These are phyloP conservation scores for Sapayoa aenigma DNA, from an alignment of 2,113 vertebrate genomes.

Conservation along the genomic window DNA sequence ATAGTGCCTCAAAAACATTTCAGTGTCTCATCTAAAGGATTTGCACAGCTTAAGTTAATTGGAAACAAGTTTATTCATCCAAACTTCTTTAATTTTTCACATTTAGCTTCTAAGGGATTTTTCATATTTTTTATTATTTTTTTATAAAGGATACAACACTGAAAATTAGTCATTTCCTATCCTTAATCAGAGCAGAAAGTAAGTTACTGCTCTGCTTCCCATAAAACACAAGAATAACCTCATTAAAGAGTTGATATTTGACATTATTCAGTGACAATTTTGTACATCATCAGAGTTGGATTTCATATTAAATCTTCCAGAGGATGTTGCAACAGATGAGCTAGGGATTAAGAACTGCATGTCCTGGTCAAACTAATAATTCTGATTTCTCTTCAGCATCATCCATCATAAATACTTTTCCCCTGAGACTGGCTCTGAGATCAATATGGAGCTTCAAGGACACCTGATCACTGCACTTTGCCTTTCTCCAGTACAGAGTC, in stretches of 20 bases:
- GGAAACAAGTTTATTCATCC: slow-evolving; percentile 53
- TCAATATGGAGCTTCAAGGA: neutral
- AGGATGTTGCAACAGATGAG: neutral
- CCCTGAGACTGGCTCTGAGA: neutral
- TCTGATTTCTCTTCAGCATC: neutral
- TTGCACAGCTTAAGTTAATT: slow-evolving; percentile 47
- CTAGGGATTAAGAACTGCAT: neutral
- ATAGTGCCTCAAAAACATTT: slow-evolving; percentile 56
- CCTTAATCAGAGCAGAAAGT: slow-evolving; percentile 51
- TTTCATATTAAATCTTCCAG: neutral
- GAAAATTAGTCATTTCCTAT: slow-evolving; percentile 42
- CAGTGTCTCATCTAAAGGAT: slow-evolving; percentile 19
- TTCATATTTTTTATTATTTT: neutral
- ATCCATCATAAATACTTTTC: neutral
- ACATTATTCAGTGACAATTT: neutral
- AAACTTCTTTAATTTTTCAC: slow-evolving; percentile 49
- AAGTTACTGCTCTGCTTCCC: slow-evolving; percentile 46
- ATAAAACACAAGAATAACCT: neutral
- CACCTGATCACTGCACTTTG: neutral
- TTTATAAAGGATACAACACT: slow-evolving; percentile 28
- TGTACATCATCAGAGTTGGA: neutral
- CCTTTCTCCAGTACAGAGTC: neutral
- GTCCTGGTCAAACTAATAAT: neutral
- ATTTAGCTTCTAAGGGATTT: slow-evolving; percentile 15
- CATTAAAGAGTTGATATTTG: slow-evolving; percentile 2